These are phyloP conservation scores for Enteromius trimaculatus DNA, from an alignment of 2,797 vertebrate species.

Conservation along the genomic window DNA sequence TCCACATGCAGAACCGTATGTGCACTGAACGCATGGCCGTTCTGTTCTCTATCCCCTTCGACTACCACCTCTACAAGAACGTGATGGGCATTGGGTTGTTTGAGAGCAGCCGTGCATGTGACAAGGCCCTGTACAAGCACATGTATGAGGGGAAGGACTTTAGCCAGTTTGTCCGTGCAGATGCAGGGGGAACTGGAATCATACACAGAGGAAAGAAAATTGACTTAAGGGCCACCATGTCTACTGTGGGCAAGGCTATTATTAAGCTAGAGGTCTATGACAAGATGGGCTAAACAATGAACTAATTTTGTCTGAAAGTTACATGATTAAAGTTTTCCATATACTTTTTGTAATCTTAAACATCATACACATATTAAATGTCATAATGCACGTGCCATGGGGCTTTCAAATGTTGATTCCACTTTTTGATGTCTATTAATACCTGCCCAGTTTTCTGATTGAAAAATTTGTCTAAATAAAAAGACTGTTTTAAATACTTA, in stretches of 20 bases:
- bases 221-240: constrained; percentile 75
- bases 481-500: not conserved
- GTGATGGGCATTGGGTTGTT: constrained; percentile 59
- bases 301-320: not conserved
- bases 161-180: constrained; percentile 58
- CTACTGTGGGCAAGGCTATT: constrained; percentile 71
- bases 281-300: constrained; percentile 60
- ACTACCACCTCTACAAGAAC: constrained; percentile 58
- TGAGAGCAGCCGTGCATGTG: constrained; percentile 59
- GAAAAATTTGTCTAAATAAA: not conserved
- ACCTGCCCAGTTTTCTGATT: not conserved
- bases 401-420: not conserved
- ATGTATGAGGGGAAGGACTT: constrained; percentile 73
- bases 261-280: constrained; percentile 75
- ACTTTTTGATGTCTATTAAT: not conserved
- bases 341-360: not conserved
- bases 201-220: constrained; percentile 36
- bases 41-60: constrained; percentile 61
- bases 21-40: constrained; percentile 62
- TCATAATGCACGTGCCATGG: not conserved
- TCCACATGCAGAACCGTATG: constrained; percentile 63
- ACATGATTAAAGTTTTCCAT: not conserved
- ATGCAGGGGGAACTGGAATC: constrained; percentile 62
- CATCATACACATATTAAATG: not conserved
- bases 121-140: constrained; percentile 70